Evolutionary conservation across 2,113 vertebrate species (phyloP), one percentile per base, ranked within the genome.

Genomic region (Aptenodytes forsteri): DNA sequence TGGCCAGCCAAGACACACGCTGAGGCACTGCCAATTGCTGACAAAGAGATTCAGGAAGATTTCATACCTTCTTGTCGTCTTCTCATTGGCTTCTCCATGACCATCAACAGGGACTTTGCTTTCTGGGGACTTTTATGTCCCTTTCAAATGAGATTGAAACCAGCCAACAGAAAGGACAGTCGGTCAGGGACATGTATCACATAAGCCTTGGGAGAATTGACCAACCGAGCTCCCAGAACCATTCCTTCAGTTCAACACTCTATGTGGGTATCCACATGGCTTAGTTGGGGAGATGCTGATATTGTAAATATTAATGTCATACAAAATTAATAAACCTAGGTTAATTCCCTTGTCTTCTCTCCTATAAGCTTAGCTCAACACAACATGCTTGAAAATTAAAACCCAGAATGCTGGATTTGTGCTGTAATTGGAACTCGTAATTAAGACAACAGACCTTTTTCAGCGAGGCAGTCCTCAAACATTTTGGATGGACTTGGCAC

Each of bases 381-480:
- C 32, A 73, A 44, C 38, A n/a, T 12, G 6, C 16, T 81, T 16
- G 2, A 66, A 59, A 88, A 36, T 7, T 2, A 76, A 71, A 49
- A 29, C 6, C 9, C 16, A 9, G 29, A 62, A 81, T 20, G 11
- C 18, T 71, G 40, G 20, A 50, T 55, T 66, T 61, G 17, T 77
- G 49, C 36, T 83, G 47, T 40, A 75, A 42, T 9, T 83, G 21
- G 20, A 88, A 70, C 29, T 83, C 16, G 1, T 50, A 12, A 61
- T 77, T 76, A 65, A 72, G 78, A 46, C 21, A 76, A 59, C 25
- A 59, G 42, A 40, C 11, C 2, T 30, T 70, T 70, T 80, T 49
- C 42, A 27, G 16, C 0, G 6, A 82, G 34, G 34, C 0, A 0
- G 1, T 42, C 27, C 21, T 67, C 80, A 78, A 46, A 59, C 8